phyloP scores from a whole-genome alignment of 2,888 invertebrate genomes.

The Aporophyla lueneburgensis region DNA sequence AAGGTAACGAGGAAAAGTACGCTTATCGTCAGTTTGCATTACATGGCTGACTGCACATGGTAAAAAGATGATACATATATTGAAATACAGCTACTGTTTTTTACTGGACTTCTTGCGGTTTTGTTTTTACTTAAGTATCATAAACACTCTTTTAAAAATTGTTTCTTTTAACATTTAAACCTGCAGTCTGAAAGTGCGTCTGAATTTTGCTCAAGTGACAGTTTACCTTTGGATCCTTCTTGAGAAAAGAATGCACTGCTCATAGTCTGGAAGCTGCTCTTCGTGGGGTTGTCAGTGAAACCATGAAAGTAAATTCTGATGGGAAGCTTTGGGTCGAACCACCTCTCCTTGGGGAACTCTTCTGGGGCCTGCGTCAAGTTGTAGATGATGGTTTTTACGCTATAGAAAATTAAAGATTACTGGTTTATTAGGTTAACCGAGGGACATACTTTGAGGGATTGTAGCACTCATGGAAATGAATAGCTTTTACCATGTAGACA shows the following conservation, averaged over 20 bases:
- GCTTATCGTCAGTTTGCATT: too few relatives aligned
- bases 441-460: neutral
- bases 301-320: conserved; percentile 67
- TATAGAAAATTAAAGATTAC: conserved; percentile 12
- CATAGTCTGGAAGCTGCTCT: conserved; percentile 60
- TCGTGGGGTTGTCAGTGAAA: conserved; percentile 67
- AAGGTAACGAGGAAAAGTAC: neutral
- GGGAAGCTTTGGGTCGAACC: conserved; percentile 14
- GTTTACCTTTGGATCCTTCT: neutral
- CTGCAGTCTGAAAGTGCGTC: too few relatives aligned
- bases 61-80: neutral
- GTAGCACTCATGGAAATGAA: neutral
- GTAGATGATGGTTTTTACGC: conserved; percentile 20
- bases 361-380: conserved; percentile 24
- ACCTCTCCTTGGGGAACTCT: conserved; percentile 1
- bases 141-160: neutral
- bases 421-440: neutral
- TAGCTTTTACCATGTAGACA: too few relatives aligned
- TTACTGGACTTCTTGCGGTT: neutral
- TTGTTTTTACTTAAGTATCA: neutral
- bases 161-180: neutral
- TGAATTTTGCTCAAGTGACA: neutral
- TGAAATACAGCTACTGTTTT: neutral
- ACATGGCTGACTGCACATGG: too few relatives aligned
- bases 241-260: conserved; percentile 55